Percentiles rank a stretch among this genome's conserved stretches.
Evolutionary conservation across 2,797 vertebrate genomes (phyloP).

Genomic region (Astyanax mexicanus): DNA sequence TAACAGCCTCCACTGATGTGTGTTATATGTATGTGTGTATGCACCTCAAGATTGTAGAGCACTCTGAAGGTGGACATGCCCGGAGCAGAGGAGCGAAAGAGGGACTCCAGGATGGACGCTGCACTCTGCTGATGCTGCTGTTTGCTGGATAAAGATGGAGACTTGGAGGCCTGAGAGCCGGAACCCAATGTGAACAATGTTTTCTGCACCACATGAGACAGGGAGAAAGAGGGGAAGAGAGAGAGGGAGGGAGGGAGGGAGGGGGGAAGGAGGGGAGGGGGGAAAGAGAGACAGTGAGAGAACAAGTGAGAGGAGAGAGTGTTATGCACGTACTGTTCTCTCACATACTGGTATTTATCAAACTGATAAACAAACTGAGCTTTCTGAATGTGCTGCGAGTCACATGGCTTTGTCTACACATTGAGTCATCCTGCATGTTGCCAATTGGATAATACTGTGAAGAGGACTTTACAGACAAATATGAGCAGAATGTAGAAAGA

Average conservation of each 20-base stretch:
- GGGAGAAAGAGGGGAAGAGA: neutral
- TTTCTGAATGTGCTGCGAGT: neutral
- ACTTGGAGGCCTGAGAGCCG: constrained; percentile 90
- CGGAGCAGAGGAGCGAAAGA: constrained; percentile 95
- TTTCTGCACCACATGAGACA: constrained; percentile 78
- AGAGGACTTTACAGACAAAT: neutral
- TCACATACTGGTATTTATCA: constrained; percentile 2
- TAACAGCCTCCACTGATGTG: too few species aligned
- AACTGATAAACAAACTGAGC: constrained; percentile 15
- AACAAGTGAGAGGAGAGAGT: neutral
- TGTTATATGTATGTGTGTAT: neutral
- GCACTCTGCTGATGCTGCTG: constrained; percentile 97
- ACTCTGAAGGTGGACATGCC: constrained; percentile 99
- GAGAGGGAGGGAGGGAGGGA: neutral
- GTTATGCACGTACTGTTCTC: constrained; percentile 24
- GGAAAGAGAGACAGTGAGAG: neutral
- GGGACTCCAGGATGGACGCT: constrained; percentile 94
- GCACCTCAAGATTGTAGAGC: constrained; percentile 96
- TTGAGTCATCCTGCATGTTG: neutral
- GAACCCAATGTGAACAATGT: constrained; percentile 91
- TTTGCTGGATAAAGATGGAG: constrained; percentile 92
- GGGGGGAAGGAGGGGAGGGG: neutral
- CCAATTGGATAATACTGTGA: neutral
- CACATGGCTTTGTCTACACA: constrained; percentile 34
- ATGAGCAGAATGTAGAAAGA: too few species aligned